These are phyloP conservation scores for Stichodactyla mertensii DNA, from an alignment of 64 coral and sea anemone species.

Conservation along the genomic window DNA sequence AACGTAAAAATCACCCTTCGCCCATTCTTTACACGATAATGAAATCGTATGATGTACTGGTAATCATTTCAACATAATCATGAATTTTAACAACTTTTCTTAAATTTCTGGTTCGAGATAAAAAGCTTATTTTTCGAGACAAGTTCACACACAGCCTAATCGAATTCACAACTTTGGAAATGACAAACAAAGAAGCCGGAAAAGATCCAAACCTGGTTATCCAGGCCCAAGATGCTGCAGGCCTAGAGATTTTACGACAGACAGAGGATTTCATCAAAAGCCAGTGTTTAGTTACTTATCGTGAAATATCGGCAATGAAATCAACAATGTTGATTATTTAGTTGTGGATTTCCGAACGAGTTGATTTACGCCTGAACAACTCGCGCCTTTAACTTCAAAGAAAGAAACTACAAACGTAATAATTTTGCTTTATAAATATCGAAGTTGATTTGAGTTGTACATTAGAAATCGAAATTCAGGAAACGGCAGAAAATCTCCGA, in stretches of 20 bases:
- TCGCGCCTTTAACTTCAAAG: background rate
- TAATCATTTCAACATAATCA: background rate
- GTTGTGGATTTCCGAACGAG: background rate
- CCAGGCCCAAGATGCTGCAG: background rate
- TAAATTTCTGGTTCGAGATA: background rate
- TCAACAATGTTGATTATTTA: background rate
- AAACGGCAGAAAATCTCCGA: background rate
- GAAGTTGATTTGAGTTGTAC: background rate
- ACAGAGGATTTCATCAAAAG: background rate
- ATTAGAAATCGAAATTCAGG: background rate
- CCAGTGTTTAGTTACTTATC: background rate
- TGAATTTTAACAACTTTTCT: too few relatives aligned
- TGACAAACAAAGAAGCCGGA: slow-evolving; percentile 5
- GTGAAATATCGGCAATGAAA: background rate
- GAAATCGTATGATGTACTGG: background rate
- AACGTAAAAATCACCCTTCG: too few relatives aligned
- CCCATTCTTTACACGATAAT: too few relatives aligned
- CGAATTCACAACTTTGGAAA: background rate
- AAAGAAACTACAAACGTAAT: background rate
- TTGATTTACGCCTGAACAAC: background rate
- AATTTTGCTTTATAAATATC: background rate
- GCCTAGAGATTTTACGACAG: background rate
- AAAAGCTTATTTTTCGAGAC: background rate
- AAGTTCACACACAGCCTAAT: background rate
- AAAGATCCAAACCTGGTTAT: background rate